Evolutionary conservation across 2,113 vertebrate species (phyloP).

Genomic region (Tonatia bakeri): DNA sequence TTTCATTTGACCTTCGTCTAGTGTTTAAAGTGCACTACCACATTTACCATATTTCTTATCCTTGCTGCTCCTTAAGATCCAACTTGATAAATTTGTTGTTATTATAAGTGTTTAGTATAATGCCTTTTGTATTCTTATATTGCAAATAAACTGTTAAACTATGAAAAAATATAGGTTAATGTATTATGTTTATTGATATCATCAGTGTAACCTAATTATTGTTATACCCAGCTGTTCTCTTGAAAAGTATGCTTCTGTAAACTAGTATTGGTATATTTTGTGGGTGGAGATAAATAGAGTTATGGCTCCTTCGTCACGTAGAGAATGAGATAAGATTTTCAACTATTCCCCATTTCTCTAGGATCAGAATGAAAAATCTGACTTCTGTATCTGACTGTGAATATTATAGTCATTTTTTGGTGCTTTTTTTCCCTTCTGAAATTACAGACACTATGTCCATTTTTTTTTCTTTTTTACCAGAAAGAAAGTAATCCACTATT

Average conservation of each 20-base stretch:
- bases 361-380: not conserved
- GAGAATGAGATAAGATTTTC: not conserved
- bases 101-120: not conserved
- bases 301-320: not conserved
- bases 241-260: not conserved
- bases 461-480: not conserved
- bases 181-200: not conserved
- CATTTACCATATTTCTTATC: not conserved
- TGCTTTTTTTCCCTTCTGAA: not conserved
- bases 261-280: not conserved
- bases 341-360: not conserved
- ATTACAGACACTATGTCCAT: not conserved
- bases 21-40: not conserved
- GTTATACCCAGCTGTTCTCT: not conserved
- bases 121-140: not conserved
- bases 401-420: not conserved
- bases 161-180: not conserved
- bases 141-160: not conserved
- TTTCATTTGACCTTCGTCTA: not conserved
- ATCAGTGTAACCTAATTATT: not conserved
- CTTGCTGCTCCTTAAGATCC: not conserved
- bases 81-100: not conserved
- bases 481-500: not conserved
- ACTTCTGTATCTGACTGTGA: not conserved
- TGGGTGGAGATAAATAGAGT: not conserved